These are phyloP conservation scores for Epizoanthus fatuus DNA, from an alignment of 92 coral and sea anemone species.

Conservation along the genomic window DNA sequence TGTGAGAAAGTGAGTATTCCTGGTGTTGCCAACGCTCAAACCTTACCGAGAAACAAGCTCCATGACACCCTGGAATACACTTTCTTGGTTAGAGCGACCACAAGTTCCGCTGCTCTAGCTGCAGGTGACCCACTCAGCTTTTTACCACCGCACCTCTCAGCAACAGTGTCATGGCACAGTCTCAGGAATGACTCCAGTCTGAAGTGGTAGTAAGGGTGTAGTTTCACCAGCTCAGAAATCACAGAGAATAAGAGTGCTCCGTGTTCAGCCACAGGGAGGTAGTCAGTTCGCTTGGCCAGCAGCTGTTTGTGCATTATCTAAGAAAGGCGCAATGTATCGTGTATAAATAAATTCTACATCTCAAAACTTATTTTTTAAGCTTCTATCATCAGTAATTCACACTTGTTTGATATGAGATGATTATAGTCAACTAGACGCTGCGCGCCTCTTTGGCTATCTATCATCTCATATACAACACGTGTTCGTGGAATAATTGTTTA, in stretches of 20 bases:
- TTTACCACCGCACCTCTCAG: constrained; percentile 85
- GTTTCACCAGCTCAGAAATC: constrained; percentile 75
- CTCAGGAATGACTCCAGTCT: constrained; percentile 79
- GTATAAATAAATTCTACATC: too few species aligned
- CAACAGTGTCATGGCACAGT: constrained; percentile 81
- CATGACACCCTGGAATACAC: constrained; percentile 81
- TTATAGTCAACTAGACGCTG: background rate
- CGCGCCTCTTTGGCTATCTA: too few species aligned
- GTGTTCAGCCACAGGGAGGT: constrained; percentile 89
- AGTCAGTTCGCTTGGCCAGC: constrained; percentile 82
- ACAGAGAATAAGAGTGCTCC: constrained; percentile 86
- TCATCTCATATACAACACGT: too few species aligned
- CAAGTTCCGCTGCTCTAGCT: constrained; percentile 97
- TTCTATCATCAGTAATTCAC: background rate
- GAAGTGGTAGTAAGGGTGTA: constrained; percentile 82
- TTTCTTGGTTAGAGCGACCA: constrained; percentile 84
- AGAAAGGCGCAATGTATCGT: background rate
- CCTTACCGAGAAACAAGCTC: constrained; percentile 87
- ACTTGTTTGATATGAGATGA: background rate
- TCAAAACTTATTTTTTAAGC: background rate
- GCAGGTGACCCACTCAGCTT: constrained; percentile 90
- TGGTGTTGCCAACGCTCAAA: background rate
- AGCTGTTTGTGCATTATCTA: constrained; percentile 78
- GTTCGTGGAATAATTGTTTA: too few species aligned
- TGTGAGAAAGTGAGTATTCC: background rate